Conservation (phyloP, 2,797 vertebrate genomes). For the Craterocephalus amniculus region DNA sequence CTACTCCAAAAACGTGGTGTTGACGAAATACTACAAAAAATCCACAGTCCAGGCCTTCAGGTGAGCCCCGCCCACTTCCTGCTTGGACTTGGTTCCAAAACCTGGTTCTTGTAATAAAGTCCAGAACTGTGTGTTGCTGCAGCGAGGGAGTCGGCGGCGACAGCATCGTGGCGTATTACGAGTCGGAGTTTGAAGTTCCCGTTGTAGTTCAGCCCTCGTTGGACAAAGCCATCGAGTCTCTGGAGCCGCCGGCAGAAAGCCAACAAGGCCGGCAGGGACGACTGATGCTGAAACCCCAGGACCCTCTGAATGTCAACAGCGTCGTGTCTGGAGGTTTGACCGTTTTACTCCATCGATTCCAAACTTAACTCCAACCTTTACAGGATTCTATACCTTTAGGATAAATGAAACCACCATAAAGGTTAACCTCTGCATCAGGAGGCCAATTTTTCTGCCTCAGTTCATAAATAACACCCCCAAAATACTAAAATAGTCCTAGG, state of each 20-base stretch:
- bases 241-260: slow-evolving; percentile 2
- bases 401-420: too few species aligned
- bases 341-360: too few species aligned
- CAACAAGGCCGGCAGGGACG: slow-evolving; percentile 30
- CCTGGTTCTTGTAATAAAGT: too few species aligned
- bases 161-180: slow-evolving; percentile 89
- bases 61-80: slow-evolving; percentile 74
- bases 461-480: too few species aligned
- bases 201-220: slow-evolving; percentile 63
- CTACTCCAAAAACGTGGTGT: slow-evolving; percentile 75
- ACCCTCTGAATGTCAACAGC: slow-evolving; percentile 72
- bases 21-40: slow-evolving; percentile 81
- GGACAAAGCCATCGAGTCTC: slow-evolving; percentile 78
- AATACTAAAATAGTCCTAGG: too few species aligned
- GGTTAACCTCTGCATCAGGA: too few species aligned
- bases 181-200: slow-evolving; percentile 88
- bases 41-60: slow-evolving; percentile 90
- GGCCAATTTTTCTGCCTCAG: too few species aligned
- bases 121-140: neutral
- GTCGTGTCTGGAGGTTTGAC: slow-evolving; percentile 85
- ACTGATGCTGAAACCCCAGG: neutral
- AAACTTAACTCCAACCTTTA: too few species aligned
- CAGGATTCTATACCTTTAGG: too few species aligned
- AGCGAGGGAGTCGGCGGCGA: slow-evolving; percentile 72
- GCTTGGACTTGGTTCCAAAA: too few species aligned